phyloP scores from a whole-genome alignment of 2,113 vertebrate genomes.

The Cyanoramphus novaezelandiae region DNA sequence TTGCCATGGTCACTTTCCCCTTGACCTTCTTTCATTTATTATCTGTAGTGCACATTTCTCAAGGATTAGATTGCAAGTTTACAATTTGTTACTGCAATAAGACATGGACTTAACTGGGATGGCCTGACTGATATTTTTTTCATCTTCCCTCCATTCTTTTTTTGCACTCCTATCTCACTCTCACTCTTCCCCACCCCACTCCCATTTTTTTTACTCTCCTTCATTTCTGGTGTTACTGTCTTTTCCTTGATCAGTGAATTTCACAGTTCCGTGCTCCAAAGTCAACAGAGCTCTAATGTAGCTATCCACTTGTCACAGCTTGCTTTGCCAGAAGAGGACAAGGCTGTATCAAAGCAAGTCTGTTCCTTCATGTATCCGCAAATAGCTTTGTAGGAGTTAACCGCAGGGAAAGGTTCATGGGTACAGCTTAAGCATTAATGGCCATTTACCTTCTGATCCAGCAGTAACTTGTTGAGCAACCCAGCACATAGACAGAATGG shows the following conservation, averaged over 20 bases:
- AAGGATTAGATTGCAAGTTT: neutral
- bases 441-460: neutral
- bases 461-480: neutral
- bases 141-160: neutral
- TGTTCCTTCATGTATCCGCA: too few relatives aligned
- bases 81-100: neutral
- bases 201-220: neutral
- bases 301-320: neutral
- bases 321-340: neutral
- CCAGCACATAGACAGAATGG: rapidly evolving
- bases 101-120: neutral
- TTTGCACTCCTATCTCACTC: neutral
- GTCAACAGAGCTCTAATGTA: rapidly evolving
- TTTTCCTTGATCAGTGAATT: neutral
- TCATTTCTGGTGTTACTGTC: neutral
- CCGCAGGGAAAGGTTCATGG: neutral
- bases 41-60: neutral
- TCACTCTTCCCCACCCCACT: neutral
- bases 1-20: neutral
- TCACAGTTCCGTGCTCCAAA: rapidly evolving
- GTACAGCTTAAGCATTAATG: neutral
- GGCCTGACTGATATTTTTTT: neutral
- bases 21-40: neutral
- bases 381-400: neutral
- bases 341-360: neutral